Percentiles rank a stretch among this genome's conserved stretches.
phyloP scores from a whole-genome alignment of 1,140 invertebrate genomes.

The Cepaea nemoralis region DNA sequence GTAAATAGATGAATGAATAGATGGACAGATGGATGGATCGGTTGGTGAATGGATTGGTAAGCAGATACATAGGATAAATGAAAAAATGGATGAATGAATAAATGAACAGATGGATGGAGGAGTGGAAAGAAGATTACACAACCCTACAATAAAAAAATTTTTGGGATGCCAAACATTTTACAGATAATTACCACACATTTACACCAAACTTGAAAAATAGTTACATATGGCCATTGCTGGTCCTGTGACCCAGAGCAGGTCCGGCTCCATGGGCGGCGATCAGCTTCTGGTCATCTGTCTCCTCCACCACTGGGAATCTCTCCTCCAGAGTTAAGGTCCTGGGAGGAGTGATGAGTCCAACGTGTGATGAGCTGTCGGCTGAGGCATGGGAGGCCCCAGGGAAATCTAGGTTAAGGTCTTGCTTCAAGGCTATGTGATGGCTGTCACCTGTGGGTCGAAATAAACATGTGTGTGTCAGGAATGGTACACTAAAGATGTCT shows the following conservation, averaged over 20 bases:
- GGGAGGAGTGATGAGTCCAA: constrained; percentile 55
- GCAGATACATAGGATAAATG: no score
- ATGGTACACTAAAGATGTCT: no score
- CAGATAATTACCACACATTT: no score
- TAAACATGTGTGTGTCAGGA: no score
- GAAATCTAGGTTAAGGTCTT: constrained; percentile 34
- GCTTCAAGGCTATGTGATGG: constrained; percentile 50
- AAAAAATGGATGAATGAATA: no score
- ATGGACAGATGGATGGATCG: no score
- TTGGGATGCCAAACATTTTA: no score
- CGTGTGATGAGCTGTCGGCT: constrained; percentile 44
- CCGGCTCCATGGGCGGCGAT: not conserved
- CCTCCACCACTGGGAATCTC: constrained; percentile 47
- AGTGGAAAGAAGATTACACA: no score
- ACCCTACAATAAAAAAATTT: no score
- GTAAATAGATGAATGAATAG: no score
- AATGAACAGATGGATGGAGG: no score
- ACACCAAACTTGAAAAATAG: not conserved
- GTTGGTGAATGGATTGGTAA: no score
- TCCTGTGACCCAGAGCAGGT: not conserved
- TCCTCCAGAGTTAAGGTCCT: constrained; percentile 55
- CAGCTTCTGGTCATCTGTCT: constrained; percentile 4
- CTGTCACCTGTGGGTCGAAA: constrained; percentile 54
- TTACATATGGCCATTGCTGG: constrained; percentile 25
- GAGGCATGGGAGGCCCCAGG: not conserved